Conservation (phyloP, 2,113 vertebrate genomes). For the Gymnarchus niloticus region DNA sequence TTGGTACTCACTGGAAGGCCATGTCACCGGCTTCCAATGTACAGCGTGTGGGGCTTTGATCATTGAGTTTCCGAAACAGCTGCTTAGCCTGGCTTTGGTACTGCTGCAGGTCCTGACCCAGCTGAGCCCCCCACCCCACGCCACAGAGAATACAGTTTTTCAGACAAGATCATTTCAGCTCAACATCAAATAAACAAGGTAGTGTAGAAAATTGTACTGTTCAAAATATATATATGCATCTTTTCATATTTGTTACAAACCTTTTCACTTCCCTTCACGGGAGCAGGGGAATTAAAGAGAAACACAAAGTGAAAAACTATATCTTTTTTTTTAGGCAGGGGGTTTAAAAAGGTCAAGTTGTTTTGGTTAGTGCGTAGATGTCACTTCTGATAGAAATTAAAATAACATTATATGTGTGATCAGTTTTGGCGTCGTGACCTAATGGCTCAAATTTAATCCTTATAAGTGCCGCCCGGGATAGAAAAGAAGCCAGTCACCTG, state of each 20-base stretch:
- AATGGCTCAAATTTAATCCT: neutral
- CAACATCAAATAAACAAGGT: neutral
- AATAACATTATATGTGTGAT: neutral
- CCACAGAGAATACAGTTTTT: neutral
- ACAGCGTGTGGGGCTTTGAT: constrained; percentile 90
- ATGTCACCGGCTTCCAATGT: constrained; percentile 89
- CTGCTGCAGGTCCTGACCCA: constrained; percentile 91
- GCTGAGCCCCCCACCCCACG: constrained; percentile 60
- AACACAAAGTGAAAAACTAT: neutral
- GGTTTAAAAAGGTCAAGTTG: neutral
- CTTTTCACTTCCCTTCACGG: constrained; percentile 71
- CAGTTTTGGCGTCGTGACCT: neutral
- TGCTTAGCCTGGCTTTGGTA: constrained; percentile 98
- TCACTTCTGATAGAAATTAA: neutral
- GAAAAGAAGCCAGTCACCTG: neutral
- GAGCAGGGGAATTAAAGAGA: constrained; percentile 45
- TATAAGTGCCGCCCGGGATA: neutral
- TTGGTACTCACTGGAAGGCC: constrained; percentile 87
- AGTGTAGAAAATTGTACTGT: neutral
- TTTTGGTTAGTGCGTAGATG: neutral
- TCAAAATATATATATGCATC: neutral
- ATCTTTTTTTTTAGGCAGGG: no score
- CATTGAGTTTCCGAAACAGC: constrained; percentile 91
- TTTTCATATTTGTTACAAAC: constrained; percentile 45
- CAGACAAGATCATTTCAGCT: neutral